Percentiles rank a stretch among this genome's conserved stretches.
Evolutionary conservation across 1,140 invertebrate genomes (phyloP).

Genomic region (Laupala kohalensis): DNA sequence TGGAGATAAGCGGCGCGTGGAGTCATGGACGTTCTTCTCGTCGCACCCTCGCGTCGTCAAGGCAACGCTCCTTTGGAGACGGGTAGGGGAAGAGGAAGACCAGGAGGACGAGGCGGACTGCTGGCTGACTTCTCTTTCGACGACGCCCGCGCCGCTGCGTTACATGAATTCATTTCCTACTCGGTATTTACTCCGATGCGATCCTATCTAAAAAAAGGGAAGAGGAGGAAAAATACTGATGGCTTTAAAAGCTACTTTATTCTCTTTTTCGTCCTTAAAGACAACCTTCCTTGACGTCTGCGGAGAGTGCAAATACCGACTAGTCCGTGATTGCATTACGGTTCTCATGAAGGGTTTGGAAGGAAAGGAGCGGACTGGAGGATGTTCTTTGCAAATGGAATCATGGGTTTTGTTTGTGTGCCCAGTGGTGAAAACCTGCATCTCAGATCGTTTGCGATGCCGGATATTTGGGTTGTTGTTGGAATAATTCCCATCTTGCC

Average conservation of each 20-base stretch:
- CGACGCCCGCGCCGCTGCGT: neutral
- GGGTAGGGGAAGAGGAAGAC: no score
- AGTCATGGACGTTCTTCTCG: no score
- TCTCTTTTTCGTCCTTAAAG: neutral
- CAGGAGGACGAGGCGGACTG: no score
- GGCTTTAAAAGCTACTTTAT: neutral
- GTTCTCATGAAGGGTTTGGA: neutral
- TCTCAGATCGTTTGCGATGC: no score
- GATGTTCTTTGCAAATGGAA: no score
- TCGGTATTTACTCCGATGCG: neutral
- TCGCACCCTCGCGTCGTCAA: no score
- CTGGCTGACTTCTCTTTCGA: neutral
- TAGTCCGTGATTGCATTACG: neutral
- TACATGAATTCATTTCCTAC: neutral
- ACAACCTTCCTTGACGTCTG: neutral
- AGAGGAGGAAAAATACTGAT: neutral
- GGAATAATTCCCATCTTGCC: no score
- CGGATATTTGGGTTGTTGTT: no score
- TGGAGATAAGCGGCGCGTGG: neutral
- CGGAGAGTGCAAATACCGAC: neutral
- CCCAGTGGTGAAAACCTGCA: no score
- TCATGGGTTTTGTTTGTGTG: no score
- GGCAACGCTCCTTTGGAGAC: neutral
- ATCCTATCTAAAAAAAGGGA: neutral
- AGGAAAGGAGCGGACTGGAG: no score